Evolutionary conservation across 2,888 invertebrate species (phyloP), one percentile per base, ranked within the genome.

Genomic region (Caenorhabditis sp.): DNA sequence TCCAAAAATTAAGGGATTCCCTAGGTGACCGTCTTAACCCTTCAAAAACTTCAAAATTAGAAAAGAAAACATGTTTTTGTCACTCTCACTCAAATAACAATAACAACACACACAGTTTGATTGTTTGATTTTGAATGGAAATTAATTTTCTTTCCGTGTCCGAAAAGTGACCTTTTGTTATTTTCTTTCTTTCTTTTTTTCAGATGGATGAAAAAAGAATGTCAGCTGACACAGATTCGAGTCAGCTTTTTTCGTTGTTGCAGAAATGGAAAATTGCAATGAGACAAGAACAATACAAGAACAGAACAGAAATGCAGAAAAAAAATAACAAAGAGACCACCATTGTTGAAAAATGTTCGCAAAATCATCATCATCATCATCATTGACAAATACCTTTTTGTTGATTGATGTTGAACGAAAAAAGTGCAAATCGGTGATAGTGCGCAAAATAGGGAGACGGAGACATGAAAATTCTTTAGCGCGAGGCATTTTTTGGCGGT

Each of bases 231-330:
- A 57, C 1, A 57, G n/a, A 5, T n/a, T n/a, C n/a, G n/a, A n/a
- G n/a, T n/a, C n/a, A n/a, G n/a, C n/a, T n/a, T n/a, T n/a, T n/a
- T n/a, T n/a, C n/a, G n/a, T n/a, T n/a, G n/a, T 14, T 17, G 26
- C n/a, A 17, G 5, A 36, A 57, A 57, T n/a, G 2, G 36, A 36
- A 57, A 20, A 36, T n/a, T 8, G n/a, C 25, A 36, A 25, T 21
- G 57, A 20, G 38, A 38, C 27, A n/a, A 43, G 36, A 54, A 25
- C 27, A 36, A 56, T 20, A 26, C 17, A 52, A 63, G 36, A 43
- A 20, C 4, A 20, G 25, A 52, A 63, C 56, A 63, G 23, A 23
- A 60, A 60, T 21, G 38, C 31, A 25, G 63, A 63, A 31, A 52
- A 52, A 20, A 52, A 62, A 52, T 43, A 25, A 53, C 21, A 52